Conservation (phyloP, 2,113 vertebrate species). For the Gymnogyps californianus region DNA sequence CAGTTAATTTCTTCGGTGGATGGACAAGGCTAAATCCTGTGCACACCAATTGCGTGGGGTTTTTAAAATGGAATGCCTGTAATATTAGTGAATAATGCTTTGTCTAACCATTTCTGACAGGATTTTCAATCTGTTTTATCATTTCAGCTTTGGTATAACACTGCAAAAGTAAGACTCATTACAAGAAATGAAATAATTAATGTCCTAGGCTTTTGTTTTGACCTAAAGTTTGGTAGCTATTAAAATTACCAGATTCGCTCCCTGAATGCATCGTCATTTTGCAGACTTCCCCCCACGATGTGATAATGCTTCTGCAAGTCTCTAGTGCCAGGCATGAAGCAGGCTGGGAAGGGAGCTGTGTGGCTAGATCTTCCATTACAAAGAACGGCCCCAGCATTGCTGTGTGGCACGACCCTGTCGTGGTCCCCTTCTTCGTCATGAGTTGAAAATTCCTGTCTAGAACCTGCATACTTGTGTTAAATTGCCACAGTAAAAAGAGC, state of each 20-base stretch:
- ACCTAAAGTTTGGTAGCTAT: not conserved
- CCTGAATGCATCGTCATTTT: not conserved
- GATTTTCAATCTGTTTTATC: constrained; percentile 24
- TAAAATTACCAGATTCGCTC: not conserved
- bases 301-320: not conserved
- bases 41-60: not conserved
- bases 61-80: not conserved
- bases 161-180: constrained; percentile 13
- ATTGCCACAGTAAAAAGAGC: not conserved
- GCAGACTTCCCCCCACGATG: not conserved
- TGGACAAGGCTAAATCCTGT: not conserved
- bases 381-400: not conserved
- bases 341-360: not conserved
- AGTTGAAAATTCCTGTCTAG: not conserved
- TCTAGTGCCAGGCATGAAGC: not conserved
- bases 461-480: not conserved
- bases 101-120: constrained; percentile 1
- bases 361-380: not conserved
- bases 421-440: not conserved
- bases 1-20: constrained; percentile 1
- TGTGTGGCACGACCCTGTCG: not conserved
- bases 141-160: constrained; percentile 1
- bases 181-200: constrained; percentile 14
- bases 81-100: constrained; percentile 23
- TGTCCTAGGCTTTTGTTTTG: not conserved